Evolutionary conservation across 2,113 vertebrate species (phyloP), one percentile per base, ranked within the genome.

Genomic region (Amazona guildingii): DNA sequence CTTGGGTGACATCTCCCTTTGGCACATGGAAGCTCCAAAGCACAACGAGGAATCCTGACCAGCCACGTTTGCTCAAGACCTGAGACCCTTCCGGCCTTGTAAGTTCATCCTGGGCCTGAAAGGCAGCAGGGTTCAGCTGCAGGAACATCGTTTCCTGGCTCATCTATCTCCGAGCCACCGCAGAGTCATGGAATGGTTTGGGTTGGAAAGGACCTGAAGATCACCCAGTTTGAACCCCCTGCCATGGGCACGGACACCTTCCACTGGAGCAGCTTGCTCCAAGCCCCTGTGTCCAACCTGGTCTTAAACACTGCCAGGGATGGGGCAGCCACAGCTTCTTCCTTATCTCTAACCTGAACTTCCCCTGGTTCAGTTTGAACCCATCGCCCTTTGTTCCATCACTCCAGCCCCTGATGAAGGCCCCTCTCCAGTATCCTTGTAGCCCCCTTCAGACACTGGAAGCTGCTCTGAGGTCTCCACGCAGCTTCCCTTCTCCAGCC

Each of bases 41-140:
- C 43, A 6, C 0, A 4, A 24, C 0, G 24, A 54, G 23, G 48
- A 73, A 25, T 13, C 29, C 48, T 7, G 13, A 44, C 9, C 61
- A 49, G 48, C 27, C 8, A 0, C 1, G 0, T 9, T 46, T 17
- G 8, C 28, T 10, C 31, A 7, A 28, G 18, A 14, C 6, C 28
- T 39, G 13, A 18, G 18, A 25, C 28, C 19, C 14, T 33, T 18
- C 54, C 54, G 83, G 67, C 67, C 28, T 11, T 17, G 7, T 3
- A 24, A 19, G 35, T 3, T 63, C 79, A 13, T 2, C 46, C 37
- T 1, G 14, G 9, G 27, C 8, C 66, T 29, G 0, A n/a, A 62
- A 39, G 82, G 17, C 73, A 63, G 79, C 79, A 8, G 2, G 7
- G 28, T 10, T 15, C 17, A 49, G 24, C 54, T 51, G 41, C 24